Evolutionary conservation across 2,888 invertebrate genomes (phyloP).

Genomic region (Nomada flava): DNA sequence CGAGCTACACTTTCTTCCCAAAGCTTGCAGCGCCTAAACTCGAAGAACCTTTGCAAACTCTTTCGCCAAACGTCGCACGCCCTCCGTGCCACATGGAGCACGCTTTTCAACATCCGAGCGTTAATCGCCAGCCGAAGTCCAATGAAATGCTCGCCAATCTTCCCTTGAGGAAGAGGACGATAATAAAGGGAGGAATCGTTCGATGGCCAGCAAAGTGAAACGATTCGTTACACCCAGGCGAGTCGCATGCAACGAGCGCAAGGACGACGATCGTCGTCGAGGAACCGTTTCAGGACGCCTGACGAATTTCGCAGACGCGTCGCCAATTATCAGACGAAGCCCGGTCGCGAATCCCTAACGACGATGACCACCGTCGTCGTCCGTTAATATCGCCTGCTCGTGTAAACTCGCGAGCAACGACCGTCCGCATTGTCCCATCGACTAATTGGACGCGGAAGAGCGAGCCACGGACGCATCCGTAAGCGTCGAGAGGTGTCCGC

Average conservation of each 20-base stretch:
- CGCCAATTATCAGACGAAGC: constrained; percentile 48
- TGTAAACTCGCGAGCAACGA: constrained; percentile 50
- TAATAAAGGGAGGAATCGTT: no score
- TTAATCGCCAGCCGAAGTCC: no score
- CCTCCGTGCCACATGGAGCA: not conserved
- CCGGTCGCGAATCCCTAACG: constrained; percentile 37
- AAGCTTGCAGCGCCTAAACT: not conserved
- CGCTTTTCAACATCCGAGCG: no score
- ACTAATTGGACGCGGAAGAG: constrained; percentile 66
- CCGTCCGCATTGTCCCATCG: constrained; percentile 62
- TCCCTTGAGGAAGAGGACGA: no score
- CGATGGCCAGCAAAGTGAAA: no score
- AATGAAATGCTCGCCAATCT: no score
- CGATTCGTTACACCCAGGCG: not conserved
- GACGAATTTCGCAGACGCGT: not conserved
- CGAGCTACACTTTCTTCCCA: no score
- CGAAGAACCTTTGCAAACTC: no score
- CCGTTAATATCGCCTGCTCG: constrained; percentile 34
- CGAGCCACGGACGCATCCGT: constrained; percentile 1
- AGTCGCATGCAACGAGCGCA: not conserved
- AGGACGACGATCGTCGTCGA: constrained; percentile 6
- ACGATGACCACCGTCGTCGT: constrained; percentile 25
- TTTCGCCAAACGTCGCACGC: no score
- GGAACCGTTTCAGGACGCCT: constrained; percentile 10
- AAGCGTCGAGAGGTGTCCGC: constrained; percentile 8